Conservation (phyloP, 1,140 invertebrate species). For the Choristoneura fumiferana region DNA sequence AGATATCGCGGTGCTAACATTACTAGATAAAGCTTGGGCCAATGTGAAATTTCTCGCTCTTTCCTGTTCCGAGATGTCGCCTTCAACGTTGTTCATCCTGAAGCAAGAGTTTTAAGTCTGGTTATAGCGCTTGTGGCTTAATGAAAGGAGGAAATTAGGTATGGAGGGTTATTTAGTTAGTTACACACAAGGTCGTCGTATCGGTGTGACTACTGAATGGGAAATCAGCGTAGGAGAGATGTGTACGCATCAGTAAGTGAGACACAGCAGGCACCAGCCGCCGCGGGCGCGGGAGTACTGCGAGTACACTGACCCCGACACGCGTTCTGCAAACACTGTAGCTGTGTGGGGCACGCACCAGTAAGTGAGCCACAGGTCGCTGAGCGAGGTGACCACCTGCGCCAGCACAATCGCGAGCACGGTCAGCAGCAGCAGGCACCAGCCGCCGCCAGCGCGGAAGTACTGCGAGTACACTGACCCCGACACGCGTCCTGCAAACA, state of each 20-base stretch:
- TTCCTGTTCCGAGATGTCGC: conserved; percentile 20
- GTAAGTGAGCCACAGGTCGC: conserved; percentile 88
- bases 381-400: conserved; percentile 83
- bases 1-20: no score
- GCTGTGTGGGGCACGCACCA: conserved; percentile 81
- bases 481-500: conserved; percentile 57
- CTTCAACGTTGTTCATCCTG: conserved; percentile 66
- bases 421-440: conserved; percentile 79
- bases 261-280: conserved; percentile 80
- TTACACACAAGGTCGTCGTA: no score
- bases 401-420: conserved; percentile 81
- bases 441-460: conserved; percentile 83
- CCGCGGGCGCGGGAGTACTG: conserved; percentile 85
- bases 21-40: no score
- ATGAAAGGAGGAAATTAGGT: no score
- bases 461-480: conserved; percentile 83
- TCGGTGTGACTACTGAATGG: no score
- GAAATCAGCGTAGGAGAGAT: no score
- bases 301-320: conserved; percentile 79
- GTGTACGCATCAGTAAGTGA: no score
- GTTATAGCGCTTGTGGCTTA: no score
- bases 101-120: no score
- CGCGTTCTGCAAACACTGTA: conserved; percentile 51
- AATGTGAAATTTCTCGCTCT: background rate
- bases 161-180: no score